phyloP scores from a whole-genome alignment of 1,140 invertebrate genomes.

The Trialeurodes vaporariorum region DNA sequence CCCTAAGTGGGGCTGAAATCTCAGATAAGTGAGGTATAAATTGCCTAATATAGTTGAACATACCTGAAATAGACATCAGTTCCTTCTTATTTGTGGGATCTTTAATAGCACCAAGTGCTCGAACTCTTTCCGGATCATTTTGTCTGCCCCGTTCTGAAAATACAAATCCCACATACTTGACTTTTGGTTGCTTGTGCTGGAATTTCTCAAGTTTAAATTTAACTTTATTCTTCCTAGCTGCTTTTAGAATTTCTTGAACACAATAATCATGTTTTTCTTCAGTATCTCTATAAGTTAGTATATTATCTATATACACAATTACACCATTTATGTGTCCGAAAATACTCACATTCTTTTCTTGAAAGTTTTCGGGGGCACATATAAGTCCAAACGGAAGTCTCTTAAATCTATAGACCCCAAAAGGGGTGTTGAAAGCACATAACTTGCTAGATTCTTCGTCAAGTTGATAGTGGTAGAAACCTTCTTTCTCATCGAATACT shows the following conservation, averaged over 20 bases:
- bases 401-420: conserved; percentile 27
- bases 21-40: conserved; percentile 24
- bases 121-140: conserved; percentile 31
- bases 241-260: conserved; percentile 12
- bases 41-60: conserved; percentile 28
- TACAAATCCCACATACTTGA: conserved; percentile 30
- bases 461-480: conserved; percentile 18
- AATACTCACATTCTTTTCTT: conserved; percentile 22
- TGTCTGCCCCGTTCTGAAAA: conserved; percentile 28
- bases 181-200: conserved; percentile 18
- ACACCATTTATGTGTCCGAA: conserved; percentile 29
- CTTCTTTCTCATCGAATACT: conserved; percentile 20
- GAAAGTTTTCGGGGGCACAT: conserved; percentile 30
- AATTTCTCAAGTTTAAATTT: conserved; percentile 32
- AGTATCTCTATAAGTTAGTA: neutral
- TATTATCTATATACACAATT: conserved; percentile 22
- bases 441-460: conserved; percentile 10
- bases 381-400: conserved; percentile 30
- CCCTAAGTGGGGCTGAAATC: conserved; percentile 17
- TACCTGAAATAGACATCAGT: conserved; percentile 30
- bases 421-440: conserved; percentile 18
- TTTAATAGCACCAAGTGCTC: conserved; percentile 29
- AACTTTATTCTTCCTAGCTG: conserved; percentile 20
- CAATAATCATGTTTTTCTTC: conserved; percentile 14
- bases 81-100: conserved; percentile 27